These are phyloP conservation scores for Podilymbus podiceps DNA, from an alignment of 2,113 vertebrate species.

Conservation along the genomic window DNA sequence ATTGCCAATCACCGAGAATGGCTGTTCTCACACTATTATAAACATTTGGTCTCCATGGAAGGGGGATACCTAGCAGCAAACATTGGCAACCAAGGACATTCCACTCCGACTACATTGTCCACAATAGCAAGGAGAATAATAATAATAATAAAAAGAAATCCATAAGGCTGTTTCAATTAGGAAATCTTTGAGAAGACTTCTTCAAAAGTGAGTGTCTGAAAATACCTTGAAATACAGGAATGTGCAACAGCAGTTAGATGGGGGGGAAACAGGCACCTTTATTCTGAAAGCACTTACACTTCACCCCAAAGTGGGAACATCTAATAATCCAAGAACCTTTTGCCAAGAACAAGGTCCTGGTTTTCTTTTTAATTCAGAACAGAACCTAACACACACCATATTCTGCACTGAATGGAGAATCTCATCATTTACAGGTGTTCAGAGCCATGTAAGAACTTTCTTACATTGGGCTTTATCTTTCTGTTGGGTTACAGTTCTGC, in stretches of 20 bases:
- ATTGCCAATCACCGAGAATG: slow-evolving; percentile 22
- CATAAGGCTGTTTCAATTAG: background rate
- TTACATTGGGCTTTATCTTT: background rate
- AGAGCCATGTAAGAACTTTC: background rate
- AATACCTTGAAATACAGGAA: background rate
- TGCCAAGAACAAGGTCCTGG: slow-evolving; percentile 32
- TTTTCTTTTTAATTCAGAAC: slow-evolving; percentile 25
- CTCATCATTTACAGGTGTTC: background rate
- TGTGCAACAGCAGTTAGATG: background rate
- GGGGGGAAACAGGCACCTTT: background rate
- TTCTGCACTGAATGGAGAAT: background rate
- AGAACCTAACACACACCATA: background rate
- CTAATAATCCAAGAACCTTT: background rate
- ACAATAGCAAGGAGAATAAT: background rate
- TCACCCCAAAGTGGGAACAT: background rate
- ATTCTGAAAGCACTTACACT: slow-evolving; percentile 15
- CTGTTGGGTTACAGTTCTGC: background rate
- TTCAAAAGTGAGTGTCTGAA: background rate
- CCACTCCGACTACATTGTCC: background rate
- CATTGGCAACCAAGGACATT: slow-evolving; percentile 53
- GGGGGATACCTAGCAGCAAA: slow-evolving; percentile 60
- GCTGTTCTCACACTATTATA: slow-evolving; percentile 44
- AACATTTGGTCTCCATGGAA: slow-evolving; percentile 65
- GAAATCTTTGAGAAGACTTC: background rate
- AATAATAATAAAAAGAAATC: background rate